Percentiles rank a stretch among this genome's conserved stretches.
Evolutionary conservation across 2,113 vertebrate genomes (phyloP).

Genomic region (Ramphastos sulfuratus): DNA sequence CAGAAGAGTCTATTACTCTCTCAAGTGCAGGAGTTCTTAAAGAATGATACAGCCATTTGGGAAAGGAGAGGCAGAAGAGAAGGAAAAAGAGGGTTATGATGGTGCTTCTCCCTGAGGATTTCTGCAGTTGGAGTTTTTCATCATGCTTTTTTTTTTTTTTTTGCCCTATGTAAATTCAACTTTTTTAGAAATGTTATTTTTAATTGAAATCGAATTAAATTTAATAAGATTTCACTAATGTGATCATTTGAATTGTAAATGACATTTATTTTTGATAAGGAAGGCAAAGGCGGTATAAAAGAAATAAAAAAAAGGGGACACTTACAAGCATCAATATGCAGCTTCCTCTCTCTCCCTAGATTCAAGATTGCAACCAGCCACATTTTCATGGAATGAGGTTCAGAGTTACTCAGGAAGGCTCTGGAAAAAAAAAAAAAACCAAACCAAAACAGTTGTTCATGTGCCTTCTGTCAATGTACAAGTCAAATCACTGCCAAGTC

Average conservation of each 20-base stretch:
- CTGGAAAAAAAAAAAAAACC: not conserved
- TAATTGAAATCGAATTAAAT: not conserved
- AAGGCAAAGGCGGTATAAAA: not conserved
- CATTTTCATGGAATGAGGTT: not conserved
- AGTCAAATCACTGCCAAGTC: constrained; percentile 34
- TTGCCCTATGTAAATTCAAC: not conserved
- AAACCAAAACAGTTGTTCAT: not conserved
- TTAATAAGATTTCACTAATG: not conserved
- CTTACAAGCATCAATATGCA: not conserved
- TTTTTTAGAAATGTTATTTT: not conserved
- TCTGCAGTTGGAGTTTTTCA: constrained; percentile 4
- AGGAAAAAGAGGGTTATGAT: not conserved
- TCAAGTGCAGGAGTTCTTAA: not conserved
- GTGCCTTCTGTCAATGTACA: constrained; percentile 47
- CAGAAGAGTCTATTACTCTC: not conserved
- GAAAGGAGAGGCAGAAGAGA: not conserved
- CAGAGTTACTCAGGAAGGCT: constrained; percentile 27
- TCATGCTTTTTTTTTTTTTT: not conserved
- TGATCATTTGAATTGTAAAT: constrained; percentile 11
- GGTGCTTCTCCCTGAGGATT: not conserved
- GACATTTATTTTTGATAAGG: not conserved
- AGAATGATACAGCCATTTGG: not conserved
- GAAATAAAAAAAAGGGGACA: not conserved
- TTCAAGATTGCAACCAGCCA: not conserved
- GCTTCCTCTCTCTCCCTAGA: not conserved